A percentile compares a stretch with the other conserved stretches of the same genome.
phyloP scores from a whole-genome alignment of 2,113 vertebrate genomes.

The Camelus bactrianus region DNA sequence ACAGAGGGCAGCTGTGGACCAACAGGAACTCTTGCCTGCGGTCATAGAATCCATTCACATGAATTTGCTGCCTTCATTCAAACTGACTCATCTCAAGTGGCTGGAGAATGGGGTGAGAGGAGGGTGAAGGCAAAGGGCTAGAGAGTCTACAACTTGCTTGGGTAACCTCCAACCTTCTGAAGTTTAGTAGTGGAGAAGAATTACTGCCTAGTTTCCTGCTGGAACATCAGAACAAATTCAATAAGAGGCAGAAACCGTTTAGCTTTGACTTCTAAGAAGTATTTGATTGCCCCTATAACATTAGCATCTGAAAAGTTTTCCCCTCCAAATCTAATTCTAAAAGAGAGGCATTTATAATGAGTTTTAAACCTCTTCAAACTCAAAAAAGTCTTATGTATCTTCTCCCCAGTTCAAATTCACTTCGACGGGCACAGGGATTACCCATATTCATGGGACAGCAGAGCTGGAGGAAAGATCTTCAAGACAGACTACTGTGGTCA shows the following conservation, averaged over 20 bases:
- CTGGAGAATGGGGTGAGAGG: not conserved
- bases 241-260: not conserved
- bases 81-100: not conserved
- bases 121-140: not conserved
- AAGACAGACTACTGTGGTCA: not conserved
- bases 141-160: not conserved
- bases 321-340: not conserved
- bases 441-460: not conserved
- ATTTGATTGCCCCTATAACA: not conserved
- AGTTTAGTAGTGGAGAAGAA: not conserved
- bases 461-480: not conserved
- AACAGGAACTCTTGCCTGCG: not conserved
- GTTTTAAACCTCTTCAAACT: not conserved
- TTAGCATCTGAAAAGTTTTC: not conserved
- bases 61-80: not conserved
- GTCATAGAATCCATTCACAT: not conserved
- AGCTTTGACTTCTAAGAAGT: not conserved
- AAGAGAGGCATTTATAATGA: not conserved
- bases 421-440: not conserved
- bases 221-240: not conserved
- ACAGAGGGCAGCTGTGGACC: not conserved
- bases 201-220: not conserved
- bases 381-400: not conserved
- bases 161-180: not conserved
- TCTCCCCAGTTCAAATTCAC: not conserved